Base-by-base conservation (phyloP, 2,797 vertebrate genomes). In the Eulemur rubriventer region DNA sequence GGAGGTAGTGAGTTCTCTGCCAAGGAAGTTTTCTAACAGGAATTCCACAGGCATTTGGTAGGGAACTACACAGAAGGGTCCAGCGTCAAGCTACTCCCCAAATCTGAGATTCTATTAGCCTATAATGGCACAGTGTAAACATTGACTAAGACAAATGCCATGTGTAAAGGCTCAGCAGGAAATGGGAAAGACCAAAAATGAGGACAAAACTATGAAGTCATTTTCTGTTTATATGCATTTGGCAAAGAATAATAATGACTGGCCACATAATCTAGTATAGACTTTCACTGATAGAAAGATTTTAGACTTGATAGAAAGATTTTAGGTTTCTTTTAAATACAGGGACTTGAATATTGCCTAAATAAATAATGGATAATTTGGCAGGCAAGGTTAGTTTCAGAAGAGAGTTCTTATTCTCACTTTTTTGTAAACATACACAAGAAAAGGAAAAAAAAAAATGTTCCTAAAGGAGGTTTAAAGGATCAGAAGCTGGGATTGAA, bases 391-490 rank as follows among this genome's bases (percentile, higher is more conserved):
- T 3, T 78, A 88, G n/a, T 70, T 94, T 92, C 67, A 85, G 41
- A 97, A 92, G 20, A 86, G 69, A 46, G 4, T 70, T 81, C 69
- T 95, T 41, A 35, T 75, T 86, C 33, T 88, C 8, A n/a, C 9
- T 70, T 76, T 95, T 94, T 81, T n/a, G 84, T 48, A 96, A 92
- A 96, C 70, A 87, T n/a, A 57, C 57, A 78, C 13, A 95, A 88
- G 63, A 38, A 84, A 72, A 93, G 79, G 16, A 9, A n/a, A 30
- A 35, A 59, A n/a, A 59, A 38, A 93, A 63, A 38, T 61, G 14
- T 89, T 97, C 95, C 96, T 97, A 83, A 97, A 83, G 90, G 87
- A 50, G 89, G 70, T 81, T 90, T 93, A 95, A 95, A 96, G 96
- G 96, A 94, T 98, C 96, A 97, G 70, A 84, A 93, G 80, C 28